Evolutionary conservation across 2,888 invertebrate genomes (phyloP), one percentile per base, ranked within the genome.

Genomic region (Hemicrepidius hirtus): DNA sequence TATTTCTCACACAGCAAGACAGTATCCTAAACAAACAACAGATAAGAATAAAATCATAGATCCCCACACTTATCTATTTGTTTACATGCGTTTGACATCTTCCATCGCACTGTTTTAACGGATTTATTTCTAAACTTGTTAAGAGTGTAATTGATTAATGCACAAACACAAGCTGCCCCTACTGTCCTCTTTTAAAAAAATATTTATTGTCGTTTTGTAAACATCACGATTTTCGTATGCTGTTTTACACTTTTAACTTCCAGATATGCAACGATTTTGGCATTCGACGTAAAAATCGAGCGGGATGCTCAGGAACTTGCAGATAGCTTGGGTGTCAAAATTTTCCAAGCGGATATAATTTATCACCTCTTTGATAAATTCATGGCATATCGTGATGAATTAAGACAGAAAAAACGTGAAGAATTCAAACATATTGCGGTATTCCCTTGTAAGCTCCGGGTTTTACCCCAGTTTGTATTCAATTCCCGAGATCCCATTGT

Each of bases 301-400:
- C 92, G 96, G 71, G 99, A 99, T 85, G 99, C 99, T 1, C 99
- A 99, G 88, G 98, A 98, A 83, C 88, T 99, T 86, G 99, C 99
- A 0, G 99, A 99, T 85, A 91, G 92, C 71, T 87, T 98, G 73
- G 96, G 96, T 68, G 97, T 98, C 66, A 96, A 94, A 88, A 97
- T 99, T 85, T 99, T 99, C 91, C 92, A 96, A 76, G 99, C 99
- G 6, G 98, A 99, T 88, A 99, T 99, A 85, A 99, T 99, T 84
- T 99, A 99, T 88, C 99, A 99, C 88, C 90, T 99, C 84, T 99
- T 99, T 88, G 99, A 99, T 87, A 95, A 95, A 86, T 99, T 99
- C 89, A 97, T 92, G 81, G 93, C 94, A 12, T 97, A 94, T 87
- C 91, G 97, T 74, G 97, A 98, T 70, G 97, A 98, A 81, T 88